Percentiles rank a stretch among this genome's conserved stretches.
These are phyloP conservation scores for Plectrocnemia conspersa DNA, from an alignment of 1,140 invertebrate species.

Conservation along the genomic window DNA sequence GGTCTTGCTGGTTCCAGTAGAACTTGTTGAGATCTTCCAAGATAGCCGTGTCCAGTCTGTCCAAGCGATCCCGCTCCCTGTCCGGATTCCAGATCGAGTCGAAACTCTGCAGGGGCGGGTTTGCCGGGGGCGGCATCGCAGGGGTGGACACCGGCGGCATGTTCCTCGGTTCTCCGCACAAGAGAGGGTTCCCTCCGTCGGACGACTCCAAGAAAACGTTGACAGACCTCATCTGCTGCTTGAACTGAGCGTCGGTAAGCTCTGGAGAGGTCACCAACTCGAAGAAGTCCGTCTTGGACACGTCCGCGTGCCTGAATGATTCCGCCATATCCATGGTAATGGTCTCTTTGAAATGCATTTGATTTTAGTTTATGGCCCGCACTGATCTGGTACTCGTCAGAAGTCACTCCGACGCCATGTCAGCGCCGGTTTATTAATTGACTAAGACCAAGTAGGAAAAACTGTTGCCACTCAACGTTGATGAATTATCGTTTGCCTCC, in stretches of 20 bases:
- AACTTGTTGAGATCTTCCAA: conserved; percentile 76
- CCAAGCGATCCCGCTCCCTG: conserved; percentile 18
- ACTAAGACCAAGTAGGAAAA: no score
- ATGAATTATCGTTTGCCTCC: no score
- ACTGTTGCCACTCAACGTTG: no score
- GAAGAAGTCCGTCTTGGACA: conserved; percentile 78
- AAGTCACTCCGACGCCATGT: not conserved
- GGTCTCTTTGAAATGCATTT: conserved; percentile 35
- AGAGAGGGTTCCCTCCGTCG: conserved; percentile 48
- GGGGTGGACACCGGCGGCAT: conserved; percentile 48
- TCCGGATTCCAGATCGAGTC: conserved; percentile 68
- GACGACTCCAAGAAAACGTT: conserved; percentile 56
- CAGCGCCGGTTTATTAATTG: not conserved
- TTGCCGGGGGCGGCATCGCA: conserved; percentile 42
- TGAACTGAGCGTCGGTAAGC: conserved; percentile 57
- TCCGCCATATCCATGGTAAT: conserved; percentile 70
- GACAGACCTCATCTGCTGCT: conserved; percentile 58
- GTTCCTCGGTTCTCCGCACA: conserved; percentile 55
- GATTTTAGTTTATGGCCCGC: no score
- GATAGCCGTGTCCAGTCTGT: conserved; percentile 56
- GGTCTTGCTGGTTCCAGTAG: conserved; percentile 65
- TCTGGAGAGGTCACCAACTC: conserved; percentile 78
- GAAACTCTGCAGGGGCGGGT: conserved; percentile 50
- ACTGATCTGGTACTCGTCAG: not conserved
- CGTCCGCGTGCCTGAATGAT: conserved; percentile 64